Evolutionary conservation across 2,797 vertebrate species (phyloP).

Genomic region (Lithobates sylvaticus): DNA sequence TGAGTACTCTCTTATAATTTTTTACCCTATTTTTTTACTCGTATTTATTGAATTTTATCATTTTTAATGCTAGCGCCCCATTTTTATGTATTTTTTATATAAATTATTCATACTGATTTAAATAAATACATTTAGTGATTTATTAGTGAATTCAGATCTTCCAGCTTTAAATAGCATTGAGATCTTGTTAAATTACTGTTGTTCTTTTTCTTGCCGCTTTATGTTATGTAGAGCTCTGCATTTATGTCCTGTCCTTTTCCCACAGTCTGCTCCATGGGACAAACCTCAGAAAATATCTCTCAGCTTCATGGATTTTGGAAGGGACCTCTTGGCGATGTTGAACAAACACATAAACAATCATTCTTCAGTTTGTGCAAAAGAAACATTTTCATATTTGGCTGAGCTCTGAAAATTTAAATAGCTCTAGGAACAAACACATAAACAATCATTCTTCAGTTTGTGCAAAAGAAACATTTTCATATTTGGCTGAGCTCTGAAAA

Average conservation of each 20-base stretch:
- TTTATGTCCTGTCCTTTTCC: neutral
- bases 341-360: slow-evolving; percentile 21
- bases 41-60: too few relatives aligned
- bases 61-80: too few relatives aligned
- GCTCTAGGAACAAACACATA: slow-evolving; percentile 31
- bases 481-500: slow-evolving; percentile 1
- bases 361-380: slow-evolving; percentile 28
- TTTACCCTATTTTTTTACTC: too few relatives aligned
- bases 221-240: slow-evolving; percentile 14
- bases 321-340: slow-evolving; percentile 20
- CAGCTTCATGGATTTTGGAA: slow-evolving; percentile 2
- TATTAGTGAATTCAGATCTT: too few relatives aligned
- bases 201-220: neutral
- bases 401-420: slow-evolving; percentile 3
- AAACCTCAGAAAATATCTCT: slow-evolving; percentile 6
- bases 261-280: slow-evolving; percentile 28
- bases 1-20: too few relatives aligned
- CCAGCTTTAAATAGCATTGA: neutral
- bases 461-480: slow-evolving; percentile 23
- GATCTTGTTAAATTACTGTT: neutral
- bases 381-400: slow-evolving; percentile 12
- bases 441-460: slow-evolving; percentile 22
- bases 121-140: too few relatives aligned
- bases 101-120: too few relatives aligned
- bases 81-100: too few relatives aligned